Evolutionary conservation across 2,888 invertebrate genomes (phyloP), one percentile per base, ranked within the genome.

Genomic region (Diabrotica balteata): DNA sequence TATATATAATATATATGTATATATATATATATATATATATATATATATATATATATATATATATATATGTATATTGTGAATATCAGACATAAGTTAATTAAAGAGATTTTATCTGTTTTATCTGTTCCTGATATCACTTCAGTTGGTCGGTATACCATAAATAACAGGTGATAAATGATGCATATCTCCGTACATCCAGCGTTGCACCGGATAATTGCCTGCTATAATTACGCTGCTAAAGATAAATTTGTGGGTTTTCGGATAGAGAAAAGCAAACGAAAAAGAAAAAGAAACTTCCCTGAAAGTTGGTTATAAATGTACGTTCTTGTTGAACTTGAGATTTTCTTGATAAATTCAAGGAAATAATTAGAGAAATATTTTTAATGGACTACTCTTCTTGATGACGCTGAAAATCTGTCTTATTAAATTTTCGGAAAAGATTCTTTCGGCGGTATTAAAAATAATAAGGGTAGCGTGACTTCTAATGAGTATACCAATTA

Each of bases 101-200:
- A 10, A 9, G 6, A 3, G 47, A 47, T 47, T 47, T 47, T 47
- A 47, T 47, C 47, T 47, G 47, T 47, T 47, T 10, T 7, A 57
- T 45, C 44, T 45, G 45, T 57, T n/a, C n/a, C 57, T 11, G 46
- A 45, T 57, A 57, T 57, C 45, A 57, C 9, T 45, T 59, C n/a
- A 42, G 7, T 59, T 32, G 51, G 59, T 11, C 7, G 6, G 47
- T 42, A 46, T 59, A 59, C 67, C 63, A 67, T 63, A 67, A 67
- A 67, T 67, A 67, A 59, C 63, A 45, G 43, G 53, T 67, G 67
- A 67, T 67, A 63, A 59, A 67, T 63, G 63, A 67, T 59, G 53
- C 54, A 55, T 67, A 67, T 67, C 52, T 55, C 63, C 54, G 54
- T 8, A 58, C 51, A 59, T 59, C 45, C 59, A 52, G 45, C 63